Evolutionary conservation across 2,888 invertebrate genomes (phyloP).

Genomic region (Drosophila koepferae): DNA sequence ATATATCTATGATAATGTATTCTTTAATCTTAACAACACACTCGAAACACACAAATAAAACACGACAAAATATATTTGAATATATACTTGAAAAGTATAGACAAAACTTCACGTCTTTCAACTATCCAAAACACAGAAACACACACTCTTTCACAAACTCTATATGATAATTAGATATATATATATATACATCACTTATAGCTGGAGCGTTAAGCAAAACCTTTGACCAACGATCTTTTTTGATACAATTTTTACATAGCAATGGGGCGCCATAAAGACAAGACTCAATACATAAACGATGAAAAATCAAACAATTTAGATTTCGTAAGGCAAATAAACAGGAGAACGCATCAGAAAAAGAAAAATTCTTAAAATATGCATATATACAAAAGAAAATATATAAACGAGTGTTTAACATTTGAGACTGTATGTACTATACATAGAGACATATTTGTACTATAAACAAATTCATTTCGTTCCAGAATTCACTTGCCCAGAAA

Average conservation of each 20-base stretch:
- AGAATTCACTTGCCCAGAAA: constrained; percentile 29
- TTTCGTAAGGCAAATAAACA: constrained; percentile 31
- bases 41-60: constrained; percentile 61
- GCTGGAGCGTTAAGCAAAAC: constrained; percentile 51
- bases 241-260: constrained; percentile 61
- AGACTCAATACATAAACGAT: constrained; percentile 14
- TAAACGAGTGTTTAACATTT: constrained; percentile 55
- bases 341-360: constrained; percentile 42
- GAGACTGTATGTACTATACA: constrained; percentile 62
- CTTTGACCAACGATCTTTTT: constrained; percentile 61
- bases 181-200: constrained; percentile 36
- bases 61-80: constrained; percentile 56
- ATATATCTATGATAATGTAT: constrained; percentile 63
- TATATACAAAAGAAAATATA: constrained; percentile 13
- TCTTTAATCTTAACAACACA: constrained; percentile 68
- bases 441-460: constrained; percentile 27
- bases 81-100: constrained; percentile 78
- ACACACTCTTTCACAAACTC: constrained; percentile 15
- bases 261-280: constrained; percentile 31
- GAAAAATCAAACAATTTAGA: constrained; percentile 44
- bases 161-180: constrained; percentile 31
- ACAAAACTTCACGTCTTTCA: constrained; percentile 64
- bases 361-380: constrained; percentile 9
- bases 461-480: constrained; percentile 31
- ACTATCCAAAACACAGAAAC: constrained; percentile 32